Base-by-base conservation (phyloP, 2,113 vertebrate species). In the Zingel zingel region DNA sequence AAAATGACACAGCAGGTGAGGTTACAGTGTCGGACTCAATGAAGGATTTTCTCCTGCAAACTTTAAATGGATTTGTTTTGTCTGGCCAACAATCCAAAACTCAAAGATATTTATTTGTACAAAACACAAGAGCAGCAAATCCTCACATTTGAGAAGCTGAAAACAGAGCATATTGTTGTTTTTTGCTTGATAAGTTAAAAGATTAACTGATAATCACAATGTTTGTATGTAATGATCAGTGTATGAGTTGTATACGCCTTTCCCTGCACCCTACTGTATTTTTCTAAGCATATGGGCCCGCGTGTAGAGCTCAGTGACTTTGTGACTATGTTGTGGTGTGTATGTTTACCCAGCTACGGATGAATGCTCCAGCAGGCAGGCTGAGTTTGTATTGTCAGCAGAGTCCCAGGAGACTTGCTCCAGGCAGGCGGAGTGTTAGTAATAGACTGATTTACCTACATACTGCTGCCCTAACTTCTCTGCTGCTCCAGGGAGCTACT, bases 371-470 rank as follows among this genome's bases (percentile, higher is more conserved):
- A 70, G 77, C 78, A 84, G 84, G 65, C 86, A 78, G 77, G 78
- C 82, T 25, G 70, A 50, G 62, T 84, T 76, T 81, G 86, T 86
- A 81, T 87, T 89, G 91, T 92, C 92, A 85, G 82, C 78, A 48
- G n/a, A 21, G 3, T 91, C 89, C 89, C 86, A 65, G 74, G 68
- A 74, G 91, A 74, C 78, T 69, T 70, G 73, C 73, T 86, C 66
- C 81, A 76, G 77, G 83, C 88, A 84, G 81, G 77, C 56, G 6
- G 25, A 65, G 79, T 86, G 86, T 89, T 91, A 66, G 88, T 86
- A 92, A 91, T 84, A 68, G 85, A 85, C 89, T 90, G 90, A 89
- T 93, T 91, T 90, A 89, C 83, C 87, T 87, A 66, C 83, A 84
- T 81, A 87, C 77, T 81, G 76, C 88, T 64, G 70, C 86, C 73